phyloP scores from a whole-genome alignment of 2,113 vertebrate species.

The Herpailurus yagouaroundi region DNA sequence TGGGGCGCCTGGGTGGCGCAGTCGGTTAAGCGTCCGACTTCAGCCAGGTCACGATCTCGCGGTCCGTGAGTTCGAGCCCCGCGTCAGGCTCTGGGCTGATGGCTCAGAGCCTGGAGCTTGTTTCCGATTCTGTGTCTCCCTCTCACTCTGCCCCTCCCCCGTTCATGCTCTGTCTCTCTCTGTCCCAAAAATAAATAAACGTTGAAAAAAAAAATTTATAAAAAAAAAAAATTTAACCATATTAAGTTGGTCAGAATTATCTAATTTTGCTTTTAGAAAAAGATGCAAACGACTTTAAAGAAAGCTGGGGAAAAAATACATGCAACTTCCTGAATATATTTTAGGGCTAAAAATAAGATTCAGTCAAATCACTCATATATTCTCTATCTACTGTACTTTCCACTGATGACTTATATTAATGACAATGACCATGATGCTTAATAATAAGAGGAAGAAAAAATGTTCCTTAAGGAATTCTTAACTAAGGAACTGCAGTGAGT shows the following conservation, averaged over 20 bases:
- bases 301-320: neutral
- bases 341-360: slow-evolving; percentile 31
- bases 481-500: neutral
- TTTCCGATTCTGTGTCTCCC: too few relatives aligned
- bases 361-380: neutral
- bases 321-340: slow-evolving; percentile 12
- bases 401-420: neutral
- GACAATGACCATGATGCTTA: neutral
- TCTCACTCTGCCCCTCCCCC: too few relatives aligned
- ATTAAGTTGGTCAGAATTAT: slow-evolving; percentile 45
- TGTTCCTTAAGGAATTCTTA: neutral
- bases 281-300: neutral
- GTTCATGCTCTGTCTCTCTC: too few relatives aligned
- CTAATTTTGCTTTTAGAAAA: slow-evolving; percentile 21
- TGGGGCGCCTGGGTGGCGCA: too few relatives aligned
- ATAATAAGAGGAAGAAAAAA: neutral
- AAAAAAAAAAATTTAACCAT: slow-evolving; percentile 41
- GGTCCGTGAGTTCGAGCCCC: too few relatives aligned
- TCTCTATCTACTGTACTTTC: neutral
- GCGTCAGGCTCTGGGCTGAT: too few relatives aligned
- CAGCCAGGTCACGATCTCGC: too few relatives aligned
- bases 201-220: too few relatives aligned
- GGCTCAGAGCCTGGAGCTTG: too few relatives aligned
- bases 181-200: too few relatives aligned
- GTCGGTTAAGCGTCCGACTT: too few relatives aligned